These are phyloP conservation scores for Drosophila percnosoma DNA, from an alignment of 2,888 invertebrate species.

Conservation along the genomic window DNA sequence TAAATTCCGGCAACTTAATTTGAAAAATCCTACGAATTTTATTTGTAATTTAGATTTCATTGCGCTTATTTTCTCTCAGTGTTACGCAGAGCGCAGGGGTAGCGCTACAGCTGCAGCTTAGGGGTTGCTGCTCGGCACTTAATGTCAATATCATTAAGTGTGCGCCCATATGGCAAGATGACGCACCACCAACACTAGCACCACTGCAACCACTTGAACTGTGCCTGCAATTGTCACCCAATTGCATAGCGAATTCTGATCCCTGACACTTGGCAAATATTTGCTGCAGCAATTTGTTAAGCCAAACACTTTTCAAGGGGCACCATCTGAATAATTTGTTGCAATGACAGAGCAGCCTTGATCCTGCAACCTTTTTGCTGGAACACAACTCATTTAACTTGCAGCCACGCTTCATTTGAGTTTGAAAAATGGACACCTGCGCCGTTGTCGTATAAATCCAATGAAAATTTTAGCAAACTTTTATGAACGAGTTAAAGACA, in stretches of 20 bases:
- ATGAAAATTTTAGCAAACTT: constrained; percentile 70
- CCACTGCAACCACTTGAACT: constrained; percentile 54
- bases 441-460: constrained; percentile 70
- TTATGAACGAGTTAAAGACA: constrained; percentile 72
- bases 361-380: constrained; percentile 19
- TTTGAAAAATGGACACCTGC: constrained; percentile 65
- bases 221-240: constrained; percentile 68
- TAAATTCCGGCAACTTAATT: background rate
- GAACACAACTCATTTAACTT: constrained; percentile 63
- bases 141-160: constrained; percentile 79
- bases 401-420: constrained; percentile 38
- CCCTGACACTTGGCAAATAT: constrained; percentile 64
- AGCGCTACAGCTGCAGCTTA: constrained; percentile 21
- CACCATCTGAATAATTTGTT: constrained; percentile 32
- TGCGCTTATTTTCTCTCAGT: background rate
- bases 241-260: constrained; percentile 38
- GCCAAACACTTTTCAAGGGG: constrained; percentile 57
- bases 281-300: constrained; percentile 71
- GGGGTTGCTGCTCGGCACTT: constrained; percentile 65
- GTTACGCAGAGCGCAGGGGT: background rate
- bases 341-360: constrained; percentile 18
- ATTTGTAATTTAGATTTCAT: background rate
- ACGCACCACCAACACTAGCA: constrained; percentile 20
- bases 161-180: constrained; percentile 57
- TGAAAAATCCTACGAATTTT: background rate